Evolutionary conservation across 64 coral and sea anemone species (phyloP), one percentile per base, ranked within the genome.

Genomic region (Porites lutea): DNA sequence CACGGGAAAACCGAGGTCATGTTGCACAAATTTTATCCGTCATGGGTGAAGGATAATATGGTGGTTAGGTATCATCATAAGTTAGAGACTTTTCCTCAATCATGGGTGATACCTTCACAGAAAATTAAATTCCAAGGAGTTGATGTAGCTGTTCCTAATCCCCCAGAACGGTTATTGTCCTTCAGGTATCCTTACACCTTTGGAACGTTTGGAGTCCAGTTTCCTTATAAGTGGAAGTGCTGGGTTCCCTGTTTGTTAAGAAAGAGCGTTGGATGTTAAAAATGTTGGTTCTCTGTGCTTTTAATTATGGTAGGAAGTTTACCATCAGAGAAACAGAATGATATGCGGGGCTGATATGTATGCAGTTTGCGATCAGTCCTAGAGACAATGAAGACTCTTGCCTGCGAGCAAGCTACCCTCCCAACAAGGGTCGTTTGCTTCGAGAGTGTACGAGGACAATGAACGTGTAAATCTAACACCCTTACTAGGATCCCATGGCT

Each of bases 211-310:
- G 75, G 90, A 18, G 72, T 93, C 27, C 88, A 82, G 60, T 58
- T 83, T 51, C 96, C 96, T 4, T 98, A 95, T 48, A 98, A 98
- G 43, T 98, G 96, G 96, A 98, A 98, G 75, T 98, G 96, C 51
- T 98, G 90, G 89, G 75, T 95, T 13, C 96, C 96, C 8, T 95
- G 93, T 88, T 90, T 66, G 86, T 64, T 98, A 22, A 90, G 59
- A 75, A 63, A 59, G 67, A 74, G 80, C 71, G 77, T 57, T 64
- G 82, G 71, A 5, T 92, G 90, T 81, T 91, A 64, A 88, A 48
- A 10, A 47, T 51, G 1, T 8, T 0, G 4, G 21, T 0, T 3
- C 8, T n/a, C 2, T 66, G 63, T 66, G 13, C 4, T 13, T 63
- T 0, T 12, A 63, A 63, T 63, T 63, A 63, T 9, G 16, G 0